Conservation (phyloP, 2,888 invertebrate species). For the Synanthedon tipuliformis region DNA sequence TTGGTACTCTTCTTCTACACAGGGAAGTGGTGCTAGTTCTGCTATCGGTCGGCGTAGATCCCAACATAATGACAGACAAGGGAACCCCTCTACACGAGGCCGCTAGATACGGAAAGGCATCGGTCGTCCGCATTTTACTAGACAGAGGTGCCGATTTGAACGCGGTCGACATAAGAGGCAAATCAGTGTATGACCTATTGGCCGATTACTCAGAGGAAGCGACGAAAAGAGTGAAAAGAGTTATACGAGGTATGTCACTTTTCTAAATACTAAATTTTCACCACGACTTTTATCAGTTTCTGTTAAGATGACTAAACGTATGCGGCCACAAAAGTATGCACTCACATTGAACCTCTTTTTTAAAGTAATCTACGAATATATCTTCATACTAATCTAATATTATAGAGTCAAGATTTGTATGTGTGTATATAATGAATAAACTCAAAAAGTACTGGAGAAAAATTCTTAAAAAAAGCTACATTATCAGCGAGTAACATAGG, state of each 20-base stretch:
- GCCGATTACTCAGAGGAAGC: conserved; percentile 90
- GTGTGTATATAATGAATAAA: too few relatives aligned
- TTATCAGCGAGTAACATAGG: too few relatives aligned
- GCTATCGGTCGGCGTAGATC: conserved; percentile 86
- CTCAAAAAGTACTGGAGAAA: too few relatives aligned
- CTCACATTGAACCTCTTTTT: too few relatives aligned
- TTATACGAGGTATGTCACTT: conserved; percentile 80
- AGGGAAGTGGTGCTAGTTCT: conserved; percentile 86
- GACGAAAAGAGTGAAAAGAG: conserved; percentile 85
- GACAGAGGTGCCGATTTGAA: conserved; percentile 85
- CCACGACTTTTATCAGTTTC: too few relatives aligned
- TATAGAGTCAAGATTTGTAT: too few relatives aligned
- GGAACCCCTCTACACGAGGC: conserved; percentile 96
- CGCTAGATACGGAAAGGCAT: conserved; percentile 89
- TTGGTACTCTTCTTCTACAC: conserved; percentile 29
- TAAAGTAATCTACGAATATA: too few relatives aligned
- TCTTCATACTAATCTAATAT: too few relatives aligned
- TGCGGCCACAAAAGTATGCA: too few relatives aligned
- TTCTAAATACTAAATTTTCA: neutral
- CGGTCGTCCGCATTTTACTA: conserved; percentile 85
- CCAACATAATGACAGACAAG: conserved; percentile 85
- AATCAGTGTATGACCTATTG: conserved; percentile 88
- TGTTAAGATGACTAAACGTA: too few relatives aligned
- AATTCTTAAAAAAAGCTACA: too few relatives aligned
- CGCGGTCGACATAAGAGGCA: conserved; percentile 81